Evolutionary conservation across 2,888 invertebrate genomes (phyloP), one percentile per base, ranked within the genome.

Genomic region (Lycaena phlaeas): DNA sequence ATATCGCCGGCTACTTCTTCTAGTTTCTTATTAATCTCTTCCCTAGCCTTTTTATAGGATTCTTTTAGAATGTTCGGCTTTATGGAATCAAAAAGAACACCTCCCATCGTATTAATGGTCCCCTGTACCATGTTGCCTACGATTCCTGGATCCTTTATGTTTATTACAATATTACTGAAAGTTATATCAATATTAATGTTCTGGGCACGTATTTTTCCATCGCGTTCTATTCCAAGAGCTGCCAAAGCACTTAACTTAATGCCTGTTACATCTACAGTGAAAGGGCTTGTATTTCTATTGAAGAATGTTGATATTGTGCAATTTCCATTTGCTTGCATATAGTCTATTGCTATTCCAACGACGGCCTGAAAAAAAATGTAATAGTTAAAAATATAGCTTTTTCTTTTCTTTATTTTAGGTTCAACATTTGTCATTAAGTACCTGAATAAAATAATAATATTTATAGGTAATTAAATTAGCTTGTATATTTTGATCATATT

Each of bases 71-170:
- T 89, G 51, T 91, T 91, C 0, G 95, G 95, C 61, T 96, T 95
- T 56, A 96, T 92, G 6, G 92, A 91, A 63, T 95, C 94, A 55
- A 96, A 95, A 6, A 96, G 87, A 46, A 94, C 88, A 9, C 88
- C 88, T 0, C 95, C 94, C 0, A 95, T 88, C 0, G 93, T 91
- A 68, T 95, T 96, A 30, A 96, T 88, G 34, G 94, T 85, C 0
- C 92, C 88, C 65, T 92, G 91, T 48, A 88, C 86, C 48, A 88
- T 73, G 29, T 87, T 86, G 1, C 92, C 93, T 45, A 94, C 81
- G 51, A 94, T 88, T 3, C 94, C 92, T 0, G 95, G 86, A 61
- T 94, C 93, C 68, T 94, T 88, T 57, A 96, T 95, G 59, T 95
- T 90, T 76, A 95, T 90, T 5, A 89, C 84, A 55, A 95, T 93